Conservation (phyloP, 2,888 invertebrate species). For the Cynaeus angustus region DNA sequence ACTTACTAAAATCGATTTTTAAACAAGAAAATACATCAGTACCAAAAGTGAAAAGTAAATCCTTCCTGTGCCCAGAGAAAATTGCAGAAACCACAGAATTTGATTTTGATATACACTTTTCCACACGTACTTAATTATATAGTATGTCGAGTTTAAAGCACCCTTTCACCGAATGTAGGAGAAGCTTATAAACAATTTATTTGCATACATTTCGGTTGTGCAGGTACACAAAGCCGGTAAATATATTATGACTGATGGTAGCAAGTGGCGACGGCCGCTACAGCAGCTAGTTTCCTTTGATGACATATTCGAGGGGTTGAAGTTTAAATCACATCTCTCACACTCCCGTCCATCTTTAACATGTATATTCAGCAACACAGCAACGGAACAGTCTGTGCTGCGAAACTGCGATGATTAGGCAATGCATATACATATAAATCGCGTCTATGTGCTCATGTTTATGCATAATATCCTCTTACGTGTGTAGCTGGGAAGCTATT, state of each 20-base stretch:
- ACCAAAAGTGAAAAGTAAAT: neutral
- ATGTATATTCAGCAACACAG: constrained; percentile 58
- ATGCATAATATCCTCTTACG: constrained; percentile 52
- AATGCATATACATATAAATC: constrained; percentile 50
- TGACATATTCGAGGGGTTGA: constrained; percentile 55
- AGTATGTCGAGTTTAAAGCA: neutral
- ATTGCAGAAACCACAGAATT: constrained; percentile 15
- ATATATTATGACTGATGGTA: constrained; percentile 48
- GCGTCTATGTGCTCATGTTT: constrained; percentile 52
- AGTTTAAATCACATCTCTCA: constrained; percentile 55
- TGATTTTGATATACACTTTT: constrained; percentile 10
- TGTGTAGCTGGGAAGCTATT: constrained; percentile 51
- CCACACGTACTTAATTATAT: constrained; percentile 18
- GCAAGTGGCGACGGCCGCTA: constrained; percentile 31
- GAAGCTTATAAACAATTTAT: constrained; percentile 46
- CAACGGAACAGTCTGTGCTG: constrained; percentile 48
- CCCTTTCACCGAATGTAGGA: constrained; percentile 16
- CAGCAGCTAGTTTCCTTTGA: constrained; percentile 54
- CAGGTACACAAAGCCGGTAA: constrained; percentile 49
- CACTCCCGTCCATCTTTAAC: constrained; percentile 52
- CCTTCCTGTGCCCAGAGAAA: neutral
- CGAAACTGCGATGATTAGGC: constrained; percentile 46
- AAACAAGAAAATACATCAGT: neutral
- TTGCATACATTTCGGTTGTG: constrained; percentile 43
- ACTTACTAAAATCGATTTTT: constrained; percentile 6